Evolutionary conservation across 2,797 vertebrate species (phyloP).

Genomic region (Alfaro cultratus): DNA sequence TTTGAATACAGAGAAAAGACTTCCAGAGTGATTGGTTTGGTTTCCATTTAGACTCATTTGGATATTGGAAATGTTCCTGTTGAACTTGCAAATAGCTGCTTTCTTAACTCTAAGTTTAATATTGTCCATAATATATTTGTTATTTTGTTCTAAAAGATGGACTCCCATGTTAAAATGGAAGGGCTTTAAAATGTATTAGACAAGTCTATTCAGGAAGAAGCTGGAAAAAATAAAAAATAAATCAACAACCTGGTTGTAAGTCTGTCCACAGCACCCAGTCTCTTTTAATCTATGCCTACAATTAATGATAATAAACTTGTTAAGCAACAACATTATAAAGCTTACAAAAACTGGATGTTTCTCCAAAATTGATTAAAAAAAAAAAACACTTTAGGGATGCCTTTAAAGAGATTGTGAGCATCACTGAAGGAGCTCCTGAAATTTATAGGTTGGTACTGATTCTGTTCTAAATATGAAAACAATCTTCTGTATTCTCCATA

Average conservation of each 20-base stretch:
- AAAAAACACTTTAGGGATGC: not conserved
- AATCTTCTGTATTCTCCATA: not conserved
- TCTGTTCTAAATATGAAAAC: not conserved
- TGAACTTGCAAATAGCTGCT: slow-evolving; percentile 38
- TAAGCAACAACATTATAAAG: not conserved
- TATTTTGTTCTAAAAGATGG: not conserved
- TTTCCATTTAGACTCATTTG: slow-evolving; percentile 41
- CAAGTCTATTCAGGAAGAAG: not conserved
- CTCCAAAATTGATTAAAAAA: not conserved
- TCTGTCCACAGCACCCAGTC: not conserved
- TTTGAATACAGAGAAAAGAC: slow-evolving; percentile 1
- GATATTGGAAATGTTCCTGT: slow-evolving; percentile 19
- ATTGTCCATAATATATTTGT: not conserved
- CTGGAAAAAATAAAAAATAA: not conserved
- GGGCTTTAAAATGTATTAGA: not conserved
- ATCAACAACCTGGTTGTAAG: not conserved
- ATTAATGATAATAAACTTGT: not conserved
- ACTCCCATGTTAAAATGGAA: not conserved
- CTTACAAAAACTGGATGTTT: not conserved
- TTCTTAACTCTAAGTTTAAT: not conserved
- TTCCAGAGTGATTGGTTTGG: slow-evolving; percentile 40
- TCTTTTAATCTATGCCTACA: not conserved
- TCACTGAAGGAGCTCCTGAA: not conserved
- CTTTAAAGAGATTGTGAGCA: not conserved
- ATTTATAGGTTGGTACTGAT: not conserved